Evolutionary conservation across 2,888 invertebrate genomes (phyloP), one percentile per base, ranked within the genome.

Genomic region (Thumatha senex): DNA sequence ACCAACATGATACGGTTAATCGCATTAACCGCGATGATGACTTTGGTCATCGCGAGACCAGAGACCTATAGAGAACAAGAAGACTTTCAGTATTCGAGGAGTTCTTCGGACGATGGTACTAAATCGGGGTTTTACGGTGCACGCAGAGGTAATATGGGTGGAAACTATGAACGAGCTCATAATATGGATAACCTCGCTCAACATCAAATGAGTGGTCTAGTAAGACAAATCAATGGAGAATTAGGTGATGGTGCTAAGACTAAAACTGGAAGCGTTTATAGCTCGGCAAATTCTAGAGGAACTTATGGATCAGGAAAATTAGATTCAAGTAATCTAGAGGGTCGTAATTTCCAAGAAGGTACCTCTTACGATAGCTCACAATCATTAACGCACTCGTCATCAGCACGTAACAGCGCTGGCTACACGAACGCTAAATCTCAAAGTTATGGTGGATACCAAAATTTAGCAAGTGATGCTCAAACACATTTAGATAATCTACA

Each of bases 121-220:
- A 91, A 90, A 65, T 72, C 89, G 11, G 92, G 92, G 11, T 92
- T 55, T 60, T 92, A 92, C 54, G 90, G 84, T 12, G 86, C 92
- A 9, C 92, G 92, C 56, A 78, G 90, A 63, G 92, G 92, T n/a
- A 92, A 92, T 55, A 86, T 90, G 89, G 92, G 92, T 12, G 92
- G 92, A 2, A 92, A 92, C 61, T 92, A 80, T 61, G 92, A 92
- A 74, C 78, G 76, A 30, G 85, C 92, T 5, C 92, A 92, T 58
- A 92, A 92, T 58, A 92, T 92, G 92, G 92, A 92, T 59, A 53
- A 63, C 0, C 61, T 88, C 38, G 92, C 92, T 11, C 91, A 92
- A 57, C 75, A 86, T 50, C 92, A 92, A 70, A 86, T 92, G 89
- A 83, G 90, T 46, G 84, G 85, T 9, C 74, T 88, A 1, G 83